Evolutionary conservation across 2,113 vertebrate genomes (phyloP).

Genomic region (Periophthalmodon schlosseri): DNA sequence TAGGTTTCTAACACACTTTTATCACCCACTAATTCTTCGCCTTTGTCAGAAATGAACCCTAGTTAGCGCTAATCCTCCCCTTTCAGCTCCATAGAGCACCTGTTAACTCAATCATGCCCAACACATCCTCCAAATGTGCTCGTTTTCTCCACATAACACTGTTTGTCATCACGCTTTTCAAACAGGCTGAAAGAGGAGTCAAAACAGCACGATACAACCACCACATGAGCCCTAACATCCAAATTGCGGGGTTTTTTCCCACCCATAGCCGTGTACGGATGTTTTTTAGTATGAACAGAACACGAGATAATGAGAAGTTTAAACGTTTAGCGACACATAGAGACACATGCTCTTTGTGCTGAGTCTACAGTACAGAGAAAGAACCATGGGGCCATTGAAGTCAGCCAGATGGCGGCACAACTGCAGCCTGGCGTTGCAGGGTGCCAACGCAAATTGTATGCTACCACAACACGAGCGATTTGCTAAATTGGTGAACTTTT

Average conservation of each 20-base stretch:
- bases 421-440: neutral
- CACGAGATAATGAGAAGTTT: neutral
- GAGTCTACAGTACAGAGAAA: conserved; percentile 1
- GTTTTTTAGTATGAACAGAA: neutral
- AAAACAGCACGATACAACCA: neutral
- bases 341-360: neutral
- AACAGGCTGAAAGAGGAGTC: neutral
- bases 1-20: neutral
- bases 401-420: conserved; percentile 8
- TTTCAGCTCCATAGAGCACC: neutral
- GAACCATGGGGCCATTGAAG: neutral
- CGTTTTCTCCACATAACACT: neutral
- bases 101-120: neutral
- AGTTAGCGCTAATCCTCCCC: neutral
- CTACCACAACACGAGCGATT: conserved; percentile 12
- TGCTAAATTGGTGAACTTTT: conserved; percentile 17
- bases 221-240: neutral
- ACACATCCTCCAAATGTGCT: neutral
- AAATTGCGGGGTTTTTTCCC: neutral
- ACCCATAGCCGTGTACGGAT: neutral
- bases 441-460: conserved; percentile 3
- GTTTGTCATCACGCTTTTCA: neutral
- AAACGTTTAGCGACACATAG: too few relatives aligned
- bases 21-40: neutral
- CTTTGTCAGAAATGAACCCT: neutral